Evolutionary conservation across 2,888 invertebrate species (phyloP), one percentile per base, ranked within the genome.

Genomic region (Bombylius discolor): DNA sequence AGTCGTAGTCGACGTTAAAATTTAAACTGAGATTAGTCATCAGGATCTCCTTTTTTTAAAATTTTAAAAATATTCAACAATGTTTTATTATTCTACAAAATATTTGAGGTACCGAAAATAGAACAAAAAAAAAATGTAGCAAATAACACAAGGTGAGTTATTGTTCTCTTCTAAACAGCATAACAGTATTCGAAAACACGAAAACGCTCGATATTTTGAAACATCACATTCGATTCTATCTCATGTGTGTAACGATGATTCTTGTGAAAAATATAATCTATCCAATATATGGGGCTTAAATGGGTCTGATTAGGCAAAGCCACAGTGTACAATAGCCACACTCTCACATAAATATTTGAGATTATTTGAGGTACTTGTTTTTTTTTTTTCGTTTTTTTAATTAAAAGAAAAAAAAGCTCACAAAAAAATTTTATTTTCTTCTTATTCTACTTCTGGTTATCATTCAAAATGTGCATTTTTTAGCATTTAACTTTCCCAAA

Each of bases 1-100:
- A 72, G 72, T 57, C 71, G 68, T 54, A 72, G 71, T 59, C 70
- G 68, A 59, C 70, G 70, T 61, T 72, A 70, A 64, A 56, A 52
- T 55, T 1, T 45, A 39, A 44, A 51, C 31, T 51, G 23, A 23
- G 23, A 23, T 23, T 23, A 23, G 23, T 23, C 23, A 23, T 23
- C 23, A 23, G 23, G 23, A 23, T 23, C 23, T 23, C 23, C 23
- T 23, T 23, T 23, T 23, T 23, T 23, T 23, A 23, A 23, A 23
- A 23, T 23, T 23, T 23, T 23, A 23, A 23, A 23, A 23, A 23
- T 23, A 23, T 23, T 23, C 23, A 23, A 23, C 23, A 23, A 23
- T 23, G 23, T 23, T 23, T 23, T 23, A 23, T 23, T 23, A 23
- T 23, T 23, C 23, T 23, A 23, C 23, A 23, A 23, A 23, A 23